Percentiles rank a stretch among this genome's conserved stretches.
These are phyloP conservation scores for Apostichopus japonicus DNA, from an alignment of 35 echinoderm and acorn worm species.

Conservation along the genomic window DNA sequence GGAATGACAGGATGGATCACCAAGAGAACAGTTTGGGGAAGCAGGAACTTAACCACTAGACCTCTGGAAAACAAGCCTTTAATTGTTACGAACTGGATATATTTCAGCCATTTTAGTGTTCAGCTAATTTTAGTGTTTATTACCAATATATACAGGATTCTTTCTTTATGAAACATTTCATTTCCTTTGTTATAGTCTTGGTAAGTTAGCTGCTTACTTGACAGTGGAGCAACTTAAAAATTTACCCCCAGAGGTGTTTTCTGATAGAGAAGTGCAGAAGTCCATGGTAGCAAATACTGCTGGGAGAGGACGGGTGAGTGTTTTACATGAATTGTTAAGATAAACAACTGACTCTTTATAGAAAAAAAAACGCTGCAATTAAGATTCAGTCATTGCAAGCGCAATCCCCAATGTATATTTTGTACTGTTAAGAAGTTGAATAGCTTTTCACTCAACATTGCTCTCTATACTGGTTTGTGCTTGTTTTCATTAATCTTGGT, in stretches of 20 bases:
- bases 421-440: neutral
- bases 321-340: neutral
- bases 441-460: neutral
- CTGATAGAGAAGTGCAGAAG: constrained; percentile 12
- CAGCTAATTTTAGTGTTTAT: neutral
- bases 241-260: neutral
- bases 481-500: no score
- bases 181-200: neutral
- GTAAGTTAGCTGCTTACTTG: constrained; percentile 8
- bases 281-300: neutral
- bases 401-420: no score
- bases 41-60: no score
- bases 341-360: neutral
- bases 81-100: no score
- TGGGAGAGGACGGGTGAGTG: constrained; percentile 6
- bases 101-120: no score
- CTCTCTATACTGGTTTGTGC: neutral
- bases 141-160: neutral
- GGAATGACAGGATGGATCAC: no score
- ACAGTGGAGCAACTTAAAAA: constrained; percentile 7
- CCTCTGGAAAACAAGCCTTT: no score
- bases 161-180: neutral
- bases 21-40: no score
- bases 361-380: no score
- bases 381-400: no score